Percentiles rank a stretch among this genome's conserved stretches.
phyloP scores from a whole-genome alignment of 2,888 invertebrate species.

The Bellardia pandia region DNA sequence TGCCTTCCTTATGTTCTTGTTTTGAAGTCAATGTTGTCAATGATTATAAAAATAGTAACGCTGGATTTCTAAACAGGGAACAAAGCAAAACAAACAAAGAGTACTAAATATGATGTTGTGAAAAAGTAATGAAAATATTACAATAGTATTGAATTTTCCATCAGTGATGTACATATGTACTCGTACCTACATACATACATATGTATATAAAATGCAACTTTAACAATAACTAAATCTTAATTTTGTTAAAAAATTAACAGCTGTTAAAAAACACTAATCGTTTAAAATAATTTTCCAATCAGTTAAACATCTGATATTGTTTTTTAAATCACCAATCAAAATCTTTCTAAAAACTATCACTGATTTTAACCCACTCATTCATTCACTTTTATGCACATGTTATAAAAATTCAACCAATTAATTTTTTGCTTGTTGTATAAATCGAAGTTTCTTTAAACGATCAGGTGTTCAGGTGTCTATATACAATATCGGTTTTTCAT shows the following conservation, averaged over 20 bases:
- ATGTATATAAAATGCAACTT: too few relatives aligned
- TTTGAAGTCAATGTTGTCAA: too few relatives aligned
- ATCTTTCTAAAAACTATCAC: neutral
- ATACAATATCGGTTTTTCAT: neutral
- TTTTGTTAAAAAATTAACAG: neutral
- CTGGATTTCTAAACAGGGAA: too few relatives aligned
- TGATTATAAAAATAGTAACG: too few relatives aligned
- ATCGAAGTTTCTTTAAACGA: conserved; percentile 11
- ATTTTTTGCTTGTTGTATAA: conserved; percentile 24
- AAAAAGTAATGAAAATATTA: too few relatives aligned
- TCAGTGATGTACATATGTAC: too few relatives aligned
- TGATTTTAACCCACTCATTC: conserved; percentile 11
- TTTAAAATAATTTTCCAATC: conserved; percentile 46
- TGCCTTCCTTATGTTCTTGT: too few relatives aligned
- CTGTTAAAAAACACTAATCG: neutral
- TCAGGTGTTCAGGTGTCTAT: conserved; percentile 38
- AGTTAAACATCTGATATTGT: conserved; percentile 46
- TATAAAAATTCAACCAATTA: conserved; percentile 40
- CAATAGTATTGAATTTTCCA: too few relatives aligned
- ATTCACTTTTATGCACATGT: conserved; percentile 10
- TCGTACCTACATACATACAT: too few relatives aligned
- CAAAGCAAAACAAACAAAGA: too few relatives aligned
- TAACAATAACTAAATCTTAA: too few relatives aligned
- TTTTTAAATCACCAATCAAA: neutral
- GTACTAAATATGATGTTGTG: too few relatives aligned